Conservation (phyloP, 2,888 invertebrate genomes). For the Argynnis bischoffii region DNA sequence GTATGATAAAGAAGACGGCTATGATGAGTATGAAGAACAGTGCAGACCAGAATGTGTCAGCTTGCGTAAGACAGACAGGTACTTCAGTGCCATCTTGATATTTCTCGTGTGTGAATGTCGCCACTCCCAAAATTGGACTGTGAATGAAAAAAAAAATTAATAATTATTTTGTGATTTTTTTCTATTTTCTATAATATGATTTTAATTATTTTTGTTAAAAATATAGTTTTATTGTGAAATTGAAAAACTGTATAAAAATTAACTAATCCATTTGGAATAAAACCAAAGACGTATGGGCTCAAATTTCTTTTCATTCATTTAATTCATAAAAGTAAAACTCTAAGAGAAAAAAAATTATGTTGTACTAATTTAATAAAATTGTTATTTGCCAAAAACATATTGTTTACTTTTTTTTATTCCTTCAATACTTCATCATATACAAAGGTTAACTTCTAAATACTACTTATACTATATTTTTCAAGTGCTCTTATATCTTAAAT, state of each 20-base stretch:
- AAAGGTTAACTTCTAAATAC: not conserved
- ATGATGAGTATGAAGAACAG: constrained; percentile 91
- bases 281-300: too few relatives aligned
- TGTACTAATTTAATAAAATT: too few relatives aligned
- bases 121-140: constrained; percentile 93
- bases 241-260: not conserved
- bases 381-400: too few relatives aligned
- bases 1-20: constrained; percentile 92
- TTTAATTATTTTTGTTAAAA: too few relatives aligned
- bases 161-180: not conserved
- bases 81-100: constrained; percentile 88
- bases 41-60: constrained; percentile 89
- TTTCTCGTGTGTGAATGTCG: constrained; percentile 87
- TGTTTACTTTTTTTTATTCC: too few relatives aligned
- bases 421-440: too few relatives aligned
- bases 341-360: too few relatives aligned
- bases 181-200: too few relatives aligned
- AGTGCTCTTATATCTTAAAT: too few relatives aligned
- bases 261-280: too few relatives aligned
- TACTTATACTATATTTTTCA: not conserved
- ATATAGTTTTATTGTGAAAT: not conserved
- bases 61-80: constrained; percentile 91
- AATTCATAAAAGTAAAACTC: too few relatives aligned
- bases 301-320: too few relatives aligned
- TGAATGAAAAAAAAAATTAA: constrained; percentile 47